A percentile compares a stretch with the other conserved stretches of the same genome.
Conservation (phyloP, 2,113 vertebrate species). For the Peromyscus polionotus region DNA sequence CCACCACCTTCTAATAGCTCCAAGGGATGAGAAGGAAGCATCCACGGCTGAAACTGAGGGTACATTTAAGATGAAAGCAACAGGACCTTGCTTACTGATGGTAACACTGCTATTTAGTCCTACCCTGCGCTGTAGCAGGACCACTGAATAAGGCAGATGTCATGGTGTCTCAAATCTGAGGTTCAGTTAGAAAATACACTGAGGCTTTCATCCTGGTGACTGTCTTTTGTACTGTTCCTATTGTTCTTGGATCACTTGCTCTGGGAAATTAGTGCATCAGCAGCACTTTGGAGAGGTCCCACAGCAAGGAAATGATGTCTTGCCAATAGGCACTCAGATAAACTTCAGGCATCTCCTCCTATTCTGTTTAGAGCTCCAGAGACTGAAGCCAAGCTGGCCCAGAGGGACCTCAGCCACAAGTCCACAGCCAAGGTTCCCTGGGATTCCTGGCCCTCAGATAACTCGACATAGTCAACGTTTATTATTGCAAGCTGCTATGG, state of each 20-base stretch:
- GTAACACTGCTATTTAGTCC: background rate
- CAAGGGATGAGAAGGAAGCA: background rate
- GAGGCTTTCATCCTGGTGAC: background rate
- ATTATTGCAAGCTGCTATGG: background rate
- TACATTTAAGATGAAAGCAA: background rate
- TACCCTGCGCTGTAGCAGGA: background rate
- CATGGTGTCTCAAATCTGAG: background rate
- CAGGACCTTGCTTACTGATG: background rate
- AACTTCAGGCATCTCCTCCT: background rate
- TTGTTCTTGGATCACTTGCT: background rate
- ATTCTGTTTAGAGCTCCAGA: background rate
- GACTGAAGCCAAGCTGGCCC: background rate
- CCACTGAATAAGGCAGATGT: background rate
- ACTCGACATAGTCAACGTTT: background rate
- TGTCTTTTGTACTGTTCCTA: background rate
- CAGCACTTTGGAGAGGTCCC: background rate
- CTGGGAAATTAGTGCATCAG: background rate
- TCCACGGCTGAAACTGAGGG: accelerated
- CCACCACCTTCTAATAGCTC: no score
- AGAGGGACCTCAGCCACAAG: background rate
- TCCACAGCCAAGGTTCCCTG: no score
- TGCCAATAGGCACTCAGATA: background rate
- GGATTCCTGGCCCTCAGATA: background rate
- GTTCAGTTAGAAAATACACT: background rate
- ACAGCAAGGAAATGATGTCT: background rate